Evolutionary conservation across 2,888 invertebrate species (phyloP), one percentile per base, ranked within the genome.

Genomic region (Lasius fuliginosus): DNA sequence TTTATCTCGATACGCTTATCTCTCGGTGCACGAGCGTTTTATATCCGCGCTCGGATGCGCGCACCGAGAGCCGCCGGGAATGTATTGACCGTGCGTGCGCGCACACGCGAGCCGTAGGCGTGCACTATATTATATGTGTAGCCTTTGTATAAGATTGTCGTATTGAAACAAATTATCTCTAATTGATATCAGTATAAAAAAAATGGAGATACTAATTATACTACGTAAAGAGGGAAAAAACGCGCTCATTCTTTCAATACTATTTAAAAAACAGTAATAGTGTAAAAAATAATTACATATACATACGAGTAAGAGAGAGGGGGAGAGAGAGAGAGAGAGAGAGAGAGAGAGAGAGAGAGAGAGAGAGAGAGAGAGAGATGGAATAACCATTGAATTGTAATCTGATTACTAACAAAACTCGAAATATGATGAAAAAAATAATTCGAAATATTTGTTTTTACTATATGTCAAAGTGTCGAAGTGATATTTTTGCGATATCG

Each of bases 1-100:
- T 93, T 93, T 94, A 94, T 94, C 94, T 93, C 91, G 92, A 93
- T 92, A 93, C 91, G 92, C 92, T 93, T 93, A 94, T 94, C 94
- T 94, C 88, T 88, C 88, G 89, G 87, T 90, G 88, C 87, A 85
- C 87, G 89, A 90, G 84, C 90, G 91, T 92, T 93, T 93, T 92
- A 92, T 90, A 91, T 91, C 87, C 89, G 86, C 82, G 89, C 86
- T 42, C 58, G 89, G 67, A 85, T 82, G 89, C 85, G 86, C 86
- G 88, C 68, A 58, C 71, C 74, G 27, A 46, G 46, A 46, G 18
- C 71, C 77, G 68, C 67, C 84, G 75, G 83, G 69, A 81, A 90
- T 88, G 77, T 89, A 90, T 90, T 89, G 90, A 89, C 90, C 88
- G 69, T 67, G 83, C 75, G 56, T 82, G 75, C 64, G 79, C 68